Base-by-base conservation (phyloP, 2,113 vertebrate genomes). In the Mola mola region DNA sequence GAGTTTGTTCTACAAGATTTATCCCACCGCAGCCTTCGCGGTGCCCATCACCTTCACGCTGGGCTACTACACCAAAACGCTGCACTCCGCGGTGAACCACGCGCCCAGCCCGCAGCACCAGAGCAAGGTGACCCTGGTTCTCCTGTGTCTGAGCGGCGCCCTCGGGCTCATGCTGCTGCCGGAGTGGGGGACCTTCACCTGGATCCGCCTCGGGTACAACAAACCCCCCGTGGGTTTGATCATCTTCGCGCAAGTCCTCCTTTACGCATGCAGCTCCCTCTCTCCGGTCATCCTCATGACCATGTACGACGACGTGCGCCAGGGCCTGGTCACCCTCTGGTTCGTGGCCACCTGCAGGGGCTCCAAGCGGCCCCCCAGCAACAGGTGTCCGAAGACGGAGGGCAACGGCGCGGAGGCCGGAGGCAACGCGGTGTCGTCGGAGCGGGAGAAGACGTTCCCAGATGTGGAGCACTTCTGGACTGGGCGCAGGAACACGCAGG, bases 401-500 rank as follows among this genome's bases (percentile, higher is more conserved):
- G 85, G 56, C 0, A 89, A 89, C 47, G 86, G 82, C 6, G 71
- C 86, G 1, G 91, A 90, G 55, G 52, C 28, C 12, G 33, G n/a
- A 79, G 38, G 81, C 24, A 56, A 83, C 64, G 81, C 73, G 16
- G 22, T 79, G 4, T 31, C 78, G 0, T 40, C 22, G 28, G 57
- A 68, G 11, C 11, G 42, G 6, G 66, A 66, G 1, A 91, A 86
- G 64, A 63, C 88, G 26, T 86, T 94, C 49, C 89, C 84, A 0
- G 90, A 94, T 8, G 89, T 94, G 10, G 91, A 93, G 76, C 90
- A 93, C 21, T 91, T 95, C 25, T 93, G 92, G 93, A 93, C 89
- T 22, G 91, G 91, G 29, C 86, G 93, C 60, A 78, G 90, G 40
- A 89, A 90, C 34, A 90, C 91, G 10, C 74, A 84, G 1, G 79